These are phyloP conservation scores for Semnornis frantzii DNA, from an alignment of 2,113 vertebrate genomes.

Conservation along the genomic window DNA sequence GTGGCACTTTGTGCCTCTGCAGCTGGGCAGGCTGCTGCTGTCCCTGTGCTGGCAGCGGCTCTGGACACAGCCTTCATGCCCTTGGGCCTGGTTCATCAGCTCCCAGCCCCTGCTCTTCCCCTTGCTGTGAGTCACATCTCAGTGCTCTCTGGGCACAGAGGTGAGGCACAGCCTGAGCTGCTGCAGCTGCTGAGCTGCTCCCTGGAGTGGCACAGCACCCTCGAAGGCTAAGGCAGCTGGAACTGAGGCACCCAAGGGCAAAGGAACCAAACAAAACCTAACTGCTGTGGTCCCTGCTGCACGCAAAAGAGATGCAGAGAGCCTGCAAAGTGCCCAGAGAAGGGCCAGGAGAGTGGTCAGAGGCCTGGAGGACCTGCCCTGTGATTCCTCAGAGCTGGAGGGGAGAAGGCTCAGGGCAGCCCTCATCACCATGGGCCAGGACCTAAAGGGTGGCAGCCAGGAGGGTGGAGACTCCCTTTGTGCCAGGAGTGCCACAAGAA, in stretches of 20 bases:
- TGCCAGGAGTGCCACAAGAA: too few relatives aligned
- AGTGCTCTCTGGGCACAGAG: not conserved
- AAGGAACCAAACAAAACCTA: not conserved
- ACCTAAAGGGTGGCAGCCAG: too few relatives aligned
- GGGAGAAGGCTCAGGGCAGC: too few relatives aligned
- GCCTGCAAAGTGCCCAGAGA: too few relatives aligned
- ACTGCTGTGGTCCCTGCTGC: too few relatives aligned
- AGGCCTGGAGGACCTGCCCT: too few relatives aligned
- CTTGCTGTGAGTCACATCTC: constrained; percentile 53
- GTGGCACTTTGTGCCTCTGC: not conserved
- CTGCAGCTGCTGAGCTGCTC: not conserved
- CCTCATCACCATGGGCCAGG: too few relatives aligned
- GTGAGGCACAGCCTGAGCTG: not conserved
- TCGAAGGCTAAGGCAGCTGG: not conserved
- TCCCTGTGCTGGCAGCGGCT: constrained; percentile 73
- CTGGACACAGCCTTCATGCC: constrained; percentile 76
- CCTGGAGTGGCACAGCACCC: too few relatives aligned
- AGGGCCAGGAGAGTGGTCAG: too few relatives aligned
- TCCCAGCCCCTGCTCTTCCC: constrained; percentile 82
- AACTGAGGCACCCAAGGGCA: not conserved
- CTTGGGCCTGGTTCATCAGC: constrained; percentile 78
- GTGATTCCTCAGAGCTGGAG: too few relatives aligned
- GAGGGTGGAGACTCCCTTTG: too few relatives aligned
- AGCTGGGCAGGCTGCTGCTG: constrained; percentile 84
- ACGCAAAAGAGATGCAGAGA: too few relatives aligned